Evolutionary conservation across 2,113 vertebrate species (phyloP).

Genomic region (Alces alces): DNA sequence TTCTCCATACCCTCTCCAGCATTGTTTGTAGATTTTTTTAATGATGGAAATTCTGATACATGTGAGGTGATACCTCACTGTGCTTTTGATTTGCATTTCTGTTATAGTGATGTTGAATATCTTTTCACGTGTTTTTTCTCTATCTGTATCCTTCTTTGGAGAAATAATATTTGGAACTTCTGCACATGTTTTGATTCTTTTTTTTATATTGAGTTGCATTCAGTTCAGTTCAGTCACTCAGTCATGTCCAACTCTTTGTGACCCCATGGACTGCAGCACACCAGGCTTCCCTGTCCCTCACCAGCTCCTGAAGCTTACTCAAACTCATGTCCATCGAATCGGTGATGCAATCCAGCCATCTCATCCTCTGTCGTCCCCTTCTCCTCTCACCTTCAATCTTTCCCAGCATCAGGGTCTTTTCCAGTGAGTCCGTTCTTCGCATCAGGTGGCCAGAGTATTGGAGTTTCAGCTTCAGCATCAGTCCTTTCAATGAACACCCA

Average conservation of each 20-base stretch:
- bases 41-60: neutral
- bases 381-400: neutral
- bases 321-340: neutral
- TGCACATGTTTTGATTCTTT: neutral
- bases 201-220: neutral
- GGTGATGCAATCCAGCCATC: neutral
- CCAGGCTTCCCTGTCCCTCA: neutral
- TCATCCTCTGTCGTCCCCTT: neutral
- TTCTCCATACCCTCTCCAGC: neutral
- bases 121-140: neutral
- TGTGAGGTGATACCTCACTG: neutral
- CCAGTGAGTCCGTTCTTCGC: rapidly evolving
- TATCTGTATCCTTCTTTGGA: neutral
- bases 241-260: rapidly evolving
- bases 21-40: neutral
- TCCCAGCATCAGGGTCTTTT: neutral
- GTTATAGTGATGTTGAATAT: neutral
- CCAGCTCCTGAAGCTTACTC: neutral
- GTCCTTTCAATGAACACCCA: neutral
- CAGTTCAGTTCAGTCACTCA: neutral
- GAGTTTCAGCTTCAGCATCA: neutral
- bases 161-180: neutral
- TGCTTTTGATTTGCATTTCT: neutral
- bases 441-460: neutral
- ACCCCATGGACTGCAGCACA: neutral